These are phyloP conservation scores for Antitype chi DNA, from an alignment of 2,888 invertebrate species.

Conservation along the genomic window DNA sequence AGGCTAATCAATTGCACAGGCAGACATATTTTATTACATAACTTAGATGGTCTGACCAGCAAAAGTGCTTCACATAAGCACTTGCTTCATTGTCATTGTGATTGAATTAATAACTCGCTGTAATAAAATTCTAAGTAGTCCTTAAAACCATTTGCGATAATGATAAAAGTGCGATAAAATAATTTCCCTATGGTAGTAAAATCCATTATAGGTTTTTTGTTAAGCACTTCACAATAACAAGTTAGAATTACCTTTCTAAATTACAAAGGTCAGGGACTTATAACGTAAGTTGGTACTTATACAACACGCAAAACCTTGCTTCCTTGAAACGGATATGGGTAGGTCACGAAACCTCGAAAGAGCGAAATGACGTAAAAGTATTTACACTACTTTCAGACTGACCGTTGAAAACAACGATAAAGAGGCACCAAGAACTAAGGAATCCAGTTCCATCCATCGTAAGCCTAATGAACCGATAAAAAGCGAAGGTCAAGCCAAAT, in stretches of 20 bases:
- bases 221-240: constrained; percentile 37
- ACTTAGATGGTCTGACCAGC: neutral
- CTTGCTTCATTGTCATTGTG: constrained; percentile 18
- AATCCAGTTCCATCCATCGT: constrained; percentile 22
- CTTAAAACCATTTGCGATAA: constrained; percentile 18
- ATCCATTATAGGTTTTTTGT: constrained; percentile 15
- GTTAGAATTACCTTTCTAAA: constrained; percentile 23
- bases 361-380: constrained; percentile 31
- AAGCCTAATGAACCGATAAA: constrained; percentile 54
- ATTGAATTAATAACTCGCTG: constrained; percentile 1
- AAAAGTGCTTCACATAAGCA: constrained; percentile 24
- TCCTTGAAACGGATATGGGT: constrained; percentile 53
- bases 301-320: constrained; percentile 58
- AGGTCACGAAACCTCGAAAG: constrained; percentile 54
- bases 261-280: constrained; percentile 60
- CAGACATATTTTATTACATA: constrained; percentile 14
- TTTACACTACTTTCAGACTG: constrained; percentile 27
- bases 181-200: constrained; percentile 3
- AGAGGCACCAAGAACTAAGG: constrained; percentile 29
- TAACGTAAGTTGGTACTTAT: constrained; percentile 27
- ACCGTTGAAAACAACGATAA: constrained; percentile 13
- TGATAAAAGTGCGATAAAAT: constrained; percentile 11
- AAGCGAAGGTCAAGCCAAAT: constrained; percentile 50
- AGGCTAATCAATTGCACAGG: constrained; percentile 24
- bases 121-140: constrained; percentile 13